phyloP scores from a whole-genome alignment of 2,888 invertebrate genomes.

The Xestia ashworthii region DNA sequence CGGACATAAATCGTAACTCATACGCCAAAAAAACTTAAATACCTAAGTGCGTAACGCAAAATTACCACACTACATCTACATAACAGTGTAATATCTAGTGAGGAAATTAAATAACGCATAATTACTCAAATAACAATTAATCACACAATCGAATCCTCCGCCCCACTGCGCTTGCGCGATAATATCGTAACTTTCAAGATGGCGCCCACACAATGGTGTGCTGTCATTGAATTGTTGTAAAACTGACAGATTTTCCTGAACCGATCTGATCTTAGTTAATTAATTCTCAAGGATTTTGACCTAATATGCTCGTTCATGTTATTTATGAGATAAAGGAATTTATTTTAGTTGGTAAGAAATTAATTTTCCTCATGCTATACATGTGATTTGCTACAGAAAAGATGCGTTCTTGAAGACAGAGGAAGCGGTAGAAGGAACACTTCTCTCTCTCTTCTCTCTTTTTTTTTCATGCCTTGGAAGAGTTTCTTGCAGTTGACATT shows the following conservation, averaged over 20 bases:
- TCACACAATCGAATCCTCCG: slow-evolving; percentile 60
- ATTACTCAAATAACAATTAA: slow-evolving; percentile 51
- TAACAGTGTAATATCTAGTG: slow-evolving; percentile 45
- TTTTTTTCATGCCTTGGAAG: too few species aligned
- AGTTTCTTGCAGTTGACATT: too few species aligned
- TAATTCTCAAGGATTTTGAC: slow-evolving; percentile 62
- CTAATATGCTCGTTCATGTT: slow-evolving; percentile 33
- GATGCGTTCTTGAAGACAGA: not conserved
- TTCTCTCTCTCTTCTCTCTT: too few species aligned
- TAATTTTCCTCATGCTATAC: slow-evolving; percentile 1
- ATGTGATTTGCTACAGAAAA: slow-evolving; percentile 1
- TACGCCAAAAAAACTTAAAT: slow-evolving; percentile 26
- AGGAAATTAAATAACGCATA: slow-evolving; percentile 61
- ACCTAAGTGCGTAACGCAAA: slow-evolving; percentile 38
- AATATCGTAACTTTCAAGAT: slow-evolving; percentile 54
- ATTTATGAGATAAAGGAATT: slow-evolving; percentile 16
- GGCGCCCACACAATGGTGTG: slow-evolving; percentile 55
- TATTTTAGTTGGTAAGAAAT: not conserved
- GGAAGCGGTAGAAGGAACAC: too few species aligned
- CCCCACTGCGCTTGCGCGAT: slow-evolving; percentile 58
- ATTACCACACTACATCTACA: slow-evolving; percentile 32
- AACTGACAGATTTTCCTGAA: slow-evolving; percentile 61
- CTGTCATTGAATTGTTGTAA: slow-evolving; percentile 58
- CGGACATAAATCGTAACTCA: slow-evolving; percentile 35
- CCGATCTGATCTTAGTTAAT: slow-evolving; percentile 55